Conservation (phyloP, 2,888 invertebrate species). For the Scrobipalpa atriplicella region DNA sequence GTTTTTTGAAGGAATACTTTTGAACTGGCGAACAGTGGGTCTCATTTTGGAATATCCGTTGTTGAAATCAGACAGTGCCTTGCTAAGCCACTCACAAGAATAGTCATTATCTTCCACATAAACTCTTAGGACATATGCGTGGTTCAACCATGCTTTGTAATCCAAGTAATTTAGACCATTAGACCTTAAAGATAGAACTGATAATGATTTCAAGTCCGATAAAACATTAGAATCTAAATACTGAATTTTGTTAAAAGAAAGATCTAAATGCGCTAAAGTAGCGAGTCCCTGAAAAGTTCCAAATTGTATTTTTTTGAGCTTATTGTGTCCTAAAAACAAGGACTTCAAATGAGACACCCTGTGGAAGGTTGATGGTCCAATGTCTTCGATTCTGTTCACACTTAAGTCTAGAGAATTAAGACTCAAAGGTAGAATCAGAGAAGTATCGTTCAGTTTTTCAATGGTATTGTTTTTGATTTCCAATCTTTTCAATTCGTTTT, state of each 20-base stretch:
- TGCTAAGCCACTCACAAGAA: constrained; percentile 65
- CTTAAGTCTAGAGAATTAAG: constrained; percentile 55
- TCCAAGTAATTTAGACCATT: constrained; percentile 58
- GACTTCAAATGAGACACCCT: constrained; percentile 50
- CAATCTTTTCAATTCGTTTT: constrained; percentile 53
- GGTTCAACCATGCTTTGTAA: constrained; percentile 61
- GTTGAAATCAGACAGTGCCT: constrained; percentile 58
- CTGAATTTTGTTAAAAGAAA: constrained; percentile 54
- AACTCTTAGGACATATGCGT: constrained; percentile 54
- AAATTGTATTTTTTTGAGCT: constrained; percentile 53
- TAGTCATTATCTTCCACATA: constrained; percentile 66
- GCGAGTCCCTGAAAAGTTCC: constrained; percentile 62
- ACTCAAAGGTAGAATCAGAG: constrained; percentile 56
- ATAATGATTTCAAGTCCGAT: constrained; percentile 60
- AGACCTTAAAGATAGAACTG: constrained; percentile 53
- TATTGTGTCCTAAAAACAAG: constrained; percentile 60
- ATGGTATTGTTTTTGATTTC: constrained; percentile 64
- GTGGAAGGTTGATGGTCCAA: constrained; percentile 62
- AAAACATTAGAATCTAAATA: constrained; percentile 62
- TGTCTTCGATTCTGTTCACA: constrained; percentile 48
- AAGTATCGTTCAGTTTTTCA: constrained; percentile 48
- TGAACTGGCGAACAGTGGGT: constrained; percentile 48
- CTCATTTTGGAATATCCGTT: constrained; percentile 66
- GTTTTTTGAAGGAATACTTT: constrained; percentile 38
- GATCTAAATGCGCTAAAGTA: constrained; percentile 37